Percentiles rank a stretch among this genome's conserved stretches.
Conservation (phyloP, 1,140 invertebrate species). For the Cheumatopsyche charites region DNA sequence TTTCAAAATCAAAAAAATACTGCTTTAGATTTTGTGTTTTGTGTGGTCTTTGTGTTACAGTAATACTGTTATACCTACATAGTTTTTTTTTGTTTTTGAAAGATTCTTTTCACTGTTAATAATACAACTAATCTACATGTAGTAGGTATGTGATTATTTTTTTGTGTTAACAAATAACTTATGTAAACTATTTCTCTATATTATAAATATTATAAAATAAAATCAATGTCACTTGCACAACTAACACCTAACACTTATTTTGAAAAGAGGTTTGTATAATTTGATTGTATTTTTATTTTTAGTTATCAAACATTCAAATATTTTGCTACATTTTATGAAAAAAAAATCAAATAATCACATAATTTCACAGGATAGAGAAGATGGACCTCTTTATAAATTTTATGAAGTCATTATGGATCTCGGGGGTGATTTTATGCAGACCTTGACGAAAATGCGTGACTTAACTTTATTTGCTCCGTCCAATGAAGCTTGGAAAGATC, state of each 20-base stretch:
- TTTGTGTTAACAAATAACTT: background rate
- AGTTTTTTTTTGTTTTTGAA: background rate
- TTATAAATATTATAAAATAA: background rate
- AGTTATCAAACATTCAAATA: background rate
- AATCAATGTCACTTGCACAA: constrained; percentile 10
- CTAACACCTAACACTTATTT: constrained; percentile 1
- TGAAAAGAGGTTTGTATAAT: background rate
- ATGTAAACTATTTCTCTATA: background rate
- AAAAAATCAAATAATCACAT: too few species aligned
- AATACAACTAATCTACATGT: too few species aligned
- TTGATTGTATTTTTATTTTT: background rate
- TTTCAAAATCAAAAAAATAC: background rate
- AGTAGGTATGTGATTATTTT: background rate
- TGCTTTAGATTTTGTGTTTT: background rate
- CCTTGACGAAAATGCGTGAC: constrained; percentile 71
- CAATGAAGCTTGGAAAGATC: constrained; percentile 80
- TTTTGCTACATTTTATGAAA: background rate
- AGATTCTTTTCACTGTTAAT: background rate
- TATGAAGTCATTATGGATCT: constrained; percentile 78
- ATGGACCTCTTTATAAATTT: constrained; percentile 81
- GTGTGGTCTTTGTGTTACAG: background rate
- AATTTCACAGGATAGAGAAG: constrained; percentile 71
- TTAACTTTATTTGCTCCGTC: constrained; percentile 89
- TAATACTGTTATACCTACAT: background rate
- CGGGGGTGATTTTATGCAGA: constrained; percentile 74